A percentile compares a stretch with the other conserved stretches of the same genome.
Conservation (phyloP, 2,888 invertebrate genomes). For the Leucoptera coffeella region DNA sequence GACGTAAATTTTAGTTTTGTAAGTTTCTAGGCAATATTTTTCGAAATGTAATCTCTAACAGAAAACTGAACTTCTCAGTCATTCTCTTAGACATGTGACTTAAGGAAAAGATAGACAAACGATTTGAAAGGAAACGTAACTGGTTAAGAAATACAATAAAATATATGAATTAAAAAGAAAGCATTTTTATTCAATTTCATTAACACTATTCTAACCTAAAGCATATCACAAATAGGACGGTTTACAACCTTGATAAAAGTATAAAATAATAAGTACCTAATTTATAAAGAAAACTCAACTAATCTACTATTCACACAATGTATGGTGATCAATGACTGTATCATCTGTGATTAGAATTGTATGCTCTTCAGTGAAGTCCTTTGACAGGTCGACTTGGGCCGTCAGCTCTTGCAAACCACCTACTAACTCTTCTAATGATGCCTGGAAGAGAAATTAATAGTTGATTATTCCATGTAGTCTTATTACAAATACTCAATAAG, state of each 20-base stretch:
- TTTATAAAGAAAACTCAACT: no score
- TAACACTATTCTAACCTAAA: no score
- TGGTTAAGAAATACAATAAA: slow-evolving; percentile 54
- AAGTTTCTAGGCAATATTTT: slow-evolving; percentile 50
- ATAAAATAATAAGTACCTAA: neutral
- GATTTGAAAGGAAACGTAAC: slow-evolving; percentile 47
- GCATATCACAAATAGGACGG: slow-evolving; percentile 2
- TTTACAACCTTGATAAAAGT: neutral
- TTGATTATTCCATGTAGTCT: no score
- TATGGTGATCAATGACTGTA: slow-evolving; percentile 32
- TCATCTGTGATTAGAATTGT: slow-evolving; percentile 34
- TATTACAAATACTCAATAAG: no score
- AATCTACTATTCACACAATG: slow-evolving; percentile 23
- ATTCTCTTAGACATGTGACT: slow-evolving; percentile 50
- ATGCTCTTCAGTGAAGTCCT: slow-evolving; percentile 28
- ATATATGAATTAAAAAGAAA: slow-evolving; percentile 33
- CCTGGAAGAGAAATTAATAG: slow-evolving; percentile 12
- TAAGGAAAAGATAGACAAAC: slow-evolving; percentile 50
- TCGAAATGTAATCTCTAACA: slow-evolving; percentile 43
- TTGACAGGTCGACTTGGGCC: slow-evolving; percentile 32
- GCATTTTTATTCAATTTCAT: no score
- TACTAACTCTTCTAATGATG: slow-evolving; percentile 26
- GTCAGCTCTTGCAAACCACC: slow-evolving; percentile 32
- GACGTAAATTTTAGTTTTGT: slow-evolving; percentile 50
- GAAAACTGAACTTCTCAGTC: slow-evolving; percentile 36